phyloP scores from a whole-genome alignment of 2,113 vertebrate genomes.

The Irena cyanogastra region DNA sequence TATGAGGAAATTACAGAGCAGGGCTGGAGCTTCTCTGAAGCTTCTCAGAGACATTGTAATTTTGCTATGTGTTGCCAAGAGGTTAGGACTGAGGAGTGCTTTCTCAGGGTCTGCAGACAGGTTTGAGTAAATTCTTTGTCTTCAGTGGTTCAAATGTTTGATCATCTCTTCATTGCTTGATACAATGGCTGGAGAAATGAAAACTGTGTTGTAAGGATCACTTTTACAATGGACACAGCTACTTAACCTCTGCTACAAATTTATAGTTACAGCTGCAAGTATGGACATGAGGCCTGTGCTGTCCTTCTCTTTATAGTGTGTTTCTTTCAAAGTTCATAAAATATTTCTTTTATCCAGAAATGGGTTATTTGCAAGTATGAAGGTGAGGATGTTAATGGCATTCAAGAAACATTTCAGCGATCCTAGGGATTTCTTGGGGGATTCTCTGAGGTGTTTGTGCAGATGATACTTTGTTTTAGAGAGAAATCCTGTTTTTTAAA shows the following conservation, averaged over 20 bases:
- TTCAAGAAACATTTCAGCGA: not conserved
- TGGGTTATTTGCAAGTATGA: not conserved
- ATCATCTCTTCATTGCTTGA: not conserved
- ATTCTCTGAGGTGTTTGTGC: not conserved
- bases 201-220: rapidly evolving
- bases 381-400: not conserved
- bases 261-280: not conserved
- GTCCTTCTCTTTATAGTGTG: not conserved
- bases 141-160: not conserved
- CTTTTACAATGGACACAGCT: not conserved
- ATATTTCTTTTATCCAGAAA: not conserved
- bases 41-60: not conserved
- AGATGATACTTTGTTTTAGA: not conserved
- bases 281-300: rapidly evolving
- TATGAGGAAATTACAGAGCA: not conserved
- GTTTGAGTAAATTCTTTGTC: not conserved
- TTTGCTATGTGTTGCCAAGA: rapidly evolving
- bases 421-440: not conserved
- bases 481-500: not conserved
- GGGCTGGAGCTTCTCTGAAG: not conserved
- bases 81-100: not conserved
- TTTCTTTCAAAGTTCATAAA: not conserved
- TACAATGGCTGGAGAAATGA: not conserved
- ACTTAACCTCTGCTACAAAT: not conserved
- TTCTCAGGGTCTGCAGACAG: not conserved